phyloP scores from a whole-genome alignment of 1,140 invertebrate species.

The Conopomorpha cramerella region DNA sequence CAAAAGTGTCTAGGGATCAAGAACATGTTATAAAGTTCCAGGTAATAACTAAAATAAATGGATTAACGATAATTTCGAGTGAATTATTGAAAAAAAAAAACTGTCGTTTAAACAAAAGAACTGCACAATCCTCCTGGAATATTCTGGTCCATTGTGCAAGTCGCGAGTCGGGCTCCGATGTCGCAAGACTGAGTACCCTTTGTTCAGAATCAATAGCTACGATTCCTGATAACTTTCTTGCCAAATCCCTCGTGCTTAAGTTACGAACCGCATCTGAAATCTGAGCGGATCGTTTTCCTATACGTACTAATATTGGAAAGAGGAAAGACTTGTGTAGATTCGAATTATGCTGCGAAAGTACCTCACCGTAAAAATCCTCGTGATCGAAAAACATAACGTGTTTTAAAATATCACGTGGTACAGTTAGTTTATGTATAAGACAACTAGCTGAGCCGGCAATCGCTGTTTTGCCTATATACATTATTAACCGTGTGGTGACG shows the following conservation, averaged over 20 bases:
- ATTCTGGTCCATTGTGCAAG: constrained; percentile 47
- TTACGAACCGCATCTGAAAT: constrained; percentile 56
- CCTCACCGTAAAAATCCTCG: too few species aligned
- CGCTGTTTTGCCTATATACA: too few species aligned
- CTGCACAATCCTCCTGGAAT: too few species aligned
- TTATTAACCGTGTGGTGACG: too few species aligned
- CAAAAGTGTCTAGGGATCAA: background rate
- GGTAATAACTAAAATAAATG: background rate
- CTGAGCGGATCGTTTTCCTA: too few species aligned
- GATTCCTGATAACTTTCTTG: constrained; percentile 57
- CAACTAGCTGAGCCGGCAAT: too few species aligned
- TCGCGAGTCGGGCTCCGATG: constrained; percentile 53
- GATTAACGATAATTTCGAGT: background rate
- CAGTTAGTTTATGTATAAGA: too few species aligned
- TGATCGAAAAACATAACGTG: too few species aligned
- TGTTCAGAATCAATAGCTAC: constrained; percentile 52
- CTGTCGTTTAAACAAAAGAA: constrained; percentile 26
- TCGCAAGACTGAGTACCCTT: constrained; percentile 50
- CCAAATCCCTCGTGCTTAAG: constrained; percentile 35
- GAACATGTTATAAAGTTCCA: background rate
- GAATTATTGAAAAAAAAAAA: constrained; percentile 28
- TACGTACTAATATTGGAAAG: too few species aligned
- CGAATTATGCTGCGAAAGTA: too few species aligned
- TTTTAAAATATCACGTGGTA: too few species aligned
- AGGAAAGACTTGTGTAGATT: too few species aligned